These are phyloP conservation scores for Mythimna impura DNA, from an alignment of 2,888 invertebrate genomes.

Conservation along the genomic window DNA sequence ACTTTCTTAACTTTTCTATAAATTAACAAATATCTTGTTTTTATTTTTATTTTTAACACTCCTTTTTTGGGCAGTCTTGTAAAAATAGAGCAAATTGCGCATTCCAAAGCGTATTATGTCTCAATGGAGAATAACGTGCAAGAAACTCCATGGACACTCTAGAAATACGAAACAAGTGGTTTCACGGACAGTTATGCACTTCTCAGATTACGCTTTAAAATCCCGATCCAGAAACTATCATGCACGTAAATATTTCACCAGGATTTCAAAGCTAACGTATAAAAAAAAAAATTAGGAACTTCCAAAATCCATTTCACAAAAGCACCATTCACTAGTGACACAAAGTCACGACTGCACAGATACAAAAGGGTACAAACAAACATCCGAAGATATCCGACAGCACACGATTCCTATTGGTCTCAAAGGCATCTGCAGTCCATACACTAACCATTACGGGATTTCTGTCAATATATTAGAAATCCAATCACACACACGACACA, in stretches of 20 bases:
- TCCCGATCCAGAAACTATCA: background rate
- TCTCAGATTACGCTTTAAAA: background rate
- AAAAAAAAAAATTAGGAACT: background rate
- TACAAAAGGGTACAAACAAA: conserved; percentile 5
- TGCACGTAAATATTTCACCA: conserved; percentile 1
- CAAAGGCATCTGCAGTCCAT: conserved; percentile 30
- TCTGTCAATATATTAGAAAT: conserved; percentile 40
- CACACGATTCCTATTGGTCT: conserved; percentile 7
- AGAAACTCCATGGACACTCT: too few relatives aligned
- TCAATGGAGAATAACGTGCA: too few relatives aligned
- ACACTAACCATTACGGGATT: conserved; percentile 4
- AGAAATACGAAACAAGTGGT: background rate
- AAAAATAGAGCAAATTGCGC: background rate
- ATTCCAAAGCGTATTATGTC: too few relatives aligned
- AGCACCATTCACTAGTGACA: background rate
- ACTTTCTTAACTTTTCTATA: too few relatives aligned
- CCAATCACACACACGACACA: conserved; percentile 35
- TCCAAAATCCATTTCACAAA: background rate
- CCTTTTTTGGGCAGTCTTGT: too few relatives aligned
- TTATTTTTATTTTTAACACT: too few relatives aligned
- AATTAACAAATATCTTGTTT: too few relatives aligned
- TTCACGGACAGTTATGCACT: background rate
- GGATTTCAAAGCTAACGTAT: background rate
- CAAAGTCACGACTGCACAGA: background rate
- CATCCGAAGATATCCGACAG: conserved; percentile 18